Evolutionary conservation across 2,888 invertebrate genomes (phyloP).

Genomic region (Bedellia somnulentella): DNA sequence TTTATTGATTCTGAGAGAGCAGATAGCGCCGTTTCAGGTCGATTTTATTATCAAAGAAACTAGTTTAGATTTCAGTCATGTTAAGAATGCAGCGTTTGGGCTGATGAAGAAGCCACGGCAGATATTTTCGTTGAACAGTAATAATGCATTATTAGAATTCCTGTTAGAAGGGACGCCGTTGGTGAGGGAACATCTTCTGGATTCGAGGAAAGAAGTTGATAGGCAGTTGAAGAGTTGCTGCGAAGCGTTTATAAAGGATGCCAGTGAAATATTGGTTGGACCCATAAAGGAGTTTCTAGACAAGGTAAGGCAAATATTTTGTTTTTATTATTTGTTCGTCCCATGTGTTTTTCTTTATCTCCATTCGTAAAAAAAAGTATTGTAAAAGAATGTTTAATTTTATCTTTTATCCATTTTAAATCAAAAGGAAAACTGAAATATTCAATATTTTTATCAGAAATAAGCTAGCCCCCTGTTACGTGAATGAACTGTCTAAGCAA

Average conservation of each 20-base stretch:
- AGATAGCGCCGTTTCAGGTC: slow-evolving; percentile 97
- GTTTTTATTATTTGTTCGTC: too few species aligned
- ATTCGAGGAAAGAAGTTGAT: slow-evolving; percentile 96
- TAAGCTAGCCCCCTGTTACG: too few species aligned
- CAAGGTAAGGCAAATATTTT: slow-evolving; percentile 54
- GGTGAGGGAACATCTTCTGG: slow-evolving; percentile 88
- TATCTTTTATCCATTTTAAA: too few species aligned
- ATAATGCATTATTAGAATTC: slow-evolving; percentile 92
- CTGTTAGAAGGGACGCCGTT: slow-evolving; percentile 90
- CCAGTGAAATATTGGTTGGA: slow-evolving; percentile 75
- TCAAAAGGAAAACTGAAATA: too few species aligned
- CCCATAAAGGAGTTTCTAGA: slow-evolving; percentile 73
- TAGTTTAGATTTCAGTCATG: slow-evolving; percentile 88
- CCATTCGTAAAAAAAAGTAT: too few species aligned
- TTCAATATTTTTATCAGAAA: too few species aligned
- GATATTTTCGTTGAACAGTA: slow-evolving; percentile 83
- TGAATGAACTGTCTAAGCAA: too few species aligned
- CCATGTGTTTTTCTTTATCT: too few species aligned
- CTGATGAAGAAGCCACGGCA: slow-evolving; percentile 76
- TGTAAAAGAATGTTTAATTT: too few species aligned
- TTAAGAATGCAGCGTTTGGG: slow-evolving; percentile 83
- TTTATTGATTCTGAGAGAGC: slow-evolving; percentile 92
- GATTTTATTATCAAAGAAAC: slow-evolving; percentile 94
- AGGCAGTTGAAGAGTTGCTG: slow-evolving; percentile 87
- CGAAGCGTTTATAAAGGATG: slow-evolving; percentile 82